These are phyloP conservation scores for Siphonodentalium dalli DNA, from an alignment of 2,888 invertebrate species.

Conservation along the genomic window DNA sequence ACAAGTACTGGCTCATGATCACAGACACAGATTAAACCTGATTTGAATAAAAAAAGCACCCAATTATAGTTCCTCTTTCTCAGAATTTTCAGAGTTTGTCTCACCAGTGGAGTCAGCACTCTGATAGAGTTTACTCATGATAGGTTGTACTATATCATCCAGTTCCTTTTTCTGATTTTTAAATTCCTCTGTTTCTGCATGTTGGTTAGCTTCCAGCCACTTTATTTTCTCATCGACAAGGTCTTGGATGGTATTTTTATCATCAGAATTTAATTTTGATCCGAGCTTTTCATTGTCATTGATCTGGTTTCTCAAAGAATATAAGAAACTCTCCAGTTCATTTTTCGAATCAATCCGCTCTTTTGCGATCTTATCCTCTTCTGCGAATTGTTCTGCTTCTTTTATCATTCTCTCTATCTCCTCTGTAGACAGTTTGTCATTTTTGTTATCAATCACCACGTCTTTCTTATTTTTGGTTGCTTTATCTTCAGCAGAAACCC, in stretches of 20 bases:
- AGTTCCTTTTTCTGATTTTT: constrained; percentile 92
- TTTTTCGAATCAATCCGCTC: constrained; percentile 93
- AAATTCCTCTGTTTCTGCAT: constrained; percentile 89
- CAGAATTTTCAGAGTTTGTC: no score
- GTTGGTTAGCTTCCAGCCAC: constrained; percentile 95
- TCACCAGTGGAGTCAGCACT: constrained; percentile 71
- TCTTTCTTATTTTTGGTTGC: constrained; percentile 98
- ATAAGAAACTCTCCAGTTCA: constrained; percentile 92
- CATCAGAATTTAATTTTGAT: constrained; percentile 83
- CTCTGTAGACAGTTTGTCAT: constrained; percentile 94
- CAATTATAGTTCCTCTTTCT: no score
- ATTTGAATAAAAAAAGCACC: no score
- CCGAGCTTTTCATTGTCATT: constrained; percentile 96
- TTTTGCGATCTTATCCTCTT: constrained; percentile 88
- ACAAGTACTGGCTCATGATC: no score
- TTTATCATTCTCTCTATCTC: constrained; percentile 99
- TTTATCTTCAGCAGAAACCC: constrained; percentile 94
- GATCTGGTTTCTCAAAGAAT: constrained; percentile 95
- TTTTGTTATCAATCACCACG: constrained; percentile 98
- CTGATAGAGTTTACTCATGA: constrained; percentile 92
- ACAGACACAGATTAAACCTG: no score
- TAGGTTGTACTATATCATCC: constrained; percentile 94
- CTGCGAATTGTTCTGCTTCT: constrained; percentile 98
- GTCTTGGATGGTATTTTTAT: constrained; percentile 90
- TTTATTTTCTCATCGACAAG: constrained; percentile 95